A percentile compares a stretch with the other conserved stretches of the same genome.
These are phyloP conservation scores for Zosterops borbonicus DNA, from an alignment of 2,113 vertebrate species.

Conservation along the genomic window DNA sequence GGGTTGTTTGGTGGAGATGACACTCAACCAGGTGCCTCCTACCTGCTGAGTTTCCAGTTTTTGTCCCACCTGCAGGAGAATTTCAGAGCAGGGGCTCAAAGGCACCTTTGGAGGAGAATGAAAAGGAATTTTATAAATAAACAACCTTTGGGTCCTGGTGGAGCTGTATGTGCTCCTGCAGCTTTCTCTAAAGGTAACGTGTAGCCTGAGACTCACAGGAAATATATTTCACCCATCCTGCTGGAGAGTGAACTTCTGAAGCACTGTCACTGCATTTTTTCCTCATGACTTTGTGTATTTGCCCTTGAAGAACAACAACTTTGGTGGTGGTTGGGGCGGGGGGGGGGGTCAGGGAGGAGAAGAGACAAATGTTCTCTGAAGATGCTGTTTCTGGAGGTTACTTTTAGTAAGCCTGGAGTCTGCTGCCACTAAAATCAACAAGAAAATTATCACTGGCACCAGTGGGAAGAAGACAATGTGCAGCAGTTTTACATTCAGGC, in stretches of 20 bases:
- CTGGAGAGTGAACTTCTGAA: neutral
- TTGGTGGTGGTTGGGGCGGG: neutral
- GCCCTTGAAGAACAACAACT: conserved; percentile 7
- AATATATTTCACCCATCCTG: neutral
- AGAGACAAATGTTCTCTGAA: neutral
- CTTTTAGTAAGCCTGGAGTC: neutral
- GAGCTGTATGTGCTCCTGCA: neutral
- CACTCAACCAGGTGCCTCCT: neutral
- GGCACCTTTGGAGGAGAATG: neutral
- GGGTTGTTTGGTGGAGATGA: neutral
- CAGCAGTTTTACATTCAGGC: neutral
- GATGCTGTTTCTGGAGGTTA: neutral
- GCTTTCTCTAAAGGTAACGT: neutral
- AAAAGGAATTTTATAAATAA: neutral
- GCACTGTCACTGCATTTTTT: neutral
- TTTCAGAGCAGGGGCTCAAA: neutral
- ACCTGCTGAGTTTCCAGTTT: neutral
- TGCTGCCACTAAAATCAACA: neutral
- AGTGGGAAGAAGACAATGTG: neutral
- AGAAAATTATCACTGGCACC: neutral
- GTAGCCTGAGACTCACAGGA: neutral
- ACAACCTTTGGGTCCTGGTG: neutral
- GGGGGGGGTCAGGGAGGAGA: neutral
- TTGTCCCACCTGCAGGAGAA: neutral
- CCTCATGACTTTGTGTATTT: neutral